Base-by-base conservation (phyloP, 2,113 vertebrate species). In the Tiliqua scincoides region DNA sequence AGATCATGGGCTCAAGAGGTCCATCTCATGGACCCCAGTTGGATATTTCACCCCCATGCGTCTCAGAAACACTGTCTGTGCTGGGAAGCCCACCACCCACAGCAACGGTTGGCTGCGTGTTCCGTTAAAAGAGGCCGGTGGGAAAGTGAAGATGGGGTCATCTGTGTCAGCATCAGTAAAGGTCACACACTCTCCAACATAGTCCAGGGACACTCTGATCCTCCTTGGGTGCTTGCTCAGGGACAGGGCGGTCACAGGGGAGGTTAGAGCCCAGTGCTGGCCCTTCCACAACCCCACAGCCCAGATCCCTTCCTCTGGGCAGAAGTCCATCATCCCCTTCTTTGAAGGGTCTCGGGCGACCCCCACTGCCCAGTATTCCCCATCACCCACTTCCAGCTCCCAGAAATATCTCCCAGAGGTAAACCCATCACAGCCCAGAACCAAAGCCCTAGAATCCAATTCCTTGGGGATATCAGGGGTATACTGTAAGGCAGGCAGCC, bases 161-260 rank as follows among this genome's bases (percentile, higher is more conserved):
- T 95, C 97, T 0, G 96, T 96, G 3, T 96, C 94, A 0, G 93
- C 84, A 0, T 97, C 96, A 92, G 92, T 95, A 78, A 98, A 98
- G 3, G 97, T 97, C 86, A 98, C 97, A 10, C 92, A 94, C 20
- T 97, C 97, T 52, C 93, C 97, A 0, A 94, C 89, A 0, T 97
- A 97, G 91, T 98, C 97, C 85, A 98, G 87, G 82, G 96, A 97
- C 32, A 98, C 93, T 0, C 94, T 96, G 79, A 98, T 90, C 72
- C 90, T 97, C 75, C 48, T 94, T 17, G 97, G 97, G 21, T 88
- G 95, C 0, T 94, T 93, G 2, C 90, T 91, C 30, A 97, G 89
- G 65, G 94, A 91, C 68, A 97, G 70, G 1, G 35, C 70, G 2
- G 95, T 96, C 1, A 76, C 73, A 8, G 97, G 82, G 0, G 82